A percentile compares a stretch with the other conserved stretches of the same genome.
These are phyloP conservation scores for Amblyteles armatorius DNA, from an alignment of 2,888 invertebrate species.

Conservation along the genomic window DNA sequence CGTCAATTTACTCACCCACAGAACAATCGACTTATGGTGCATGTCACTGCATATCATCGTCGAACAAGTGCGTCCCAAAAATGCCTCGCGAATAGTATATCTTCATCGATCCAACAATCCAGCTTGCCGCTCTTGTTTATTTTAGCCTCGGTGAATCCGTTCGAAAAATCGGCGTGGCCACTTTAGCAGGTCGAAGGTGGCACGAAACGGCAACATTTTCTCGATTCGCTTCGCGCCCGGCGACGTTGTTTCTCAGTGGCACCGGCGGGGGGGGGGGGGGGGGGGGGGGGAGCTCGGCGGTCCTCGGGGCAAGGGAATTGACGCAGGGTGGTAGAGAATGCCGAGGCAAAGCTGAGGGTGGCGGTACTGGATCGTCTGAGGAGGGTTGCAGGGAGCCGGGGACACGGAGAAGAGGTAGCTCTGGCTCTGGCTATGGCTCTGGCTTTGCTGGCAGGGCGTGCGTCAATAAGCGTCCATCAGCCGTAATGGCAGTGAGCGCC, in stretches of 20 bases:
- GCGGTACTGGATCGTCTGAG: conserved; percentile 69
- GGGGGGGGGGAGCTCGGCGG: no score
- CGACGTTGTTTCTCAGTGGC: conserved; percentile 67
- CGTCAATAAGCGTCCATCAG: conserved; percentile 85
- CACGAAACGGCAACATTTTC: conserved; percentile 69
- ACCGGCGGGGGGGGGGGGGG: conserved; percentile 39
- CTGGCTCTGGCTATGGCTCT: conserved; percentile 72
- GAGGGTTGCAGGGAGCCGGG: conserved; percentile 61
- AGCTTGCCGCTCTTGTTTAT: neutral
- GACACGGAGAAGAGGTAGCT: conserved; percentile 74
- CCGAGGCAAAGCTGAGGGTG: conserved; percentile 57
- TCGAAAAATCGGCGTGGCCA: conserved; percentile 34
- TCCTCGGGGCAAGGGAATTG: conserved; percentile 49
- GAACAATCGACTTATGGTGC: no score
- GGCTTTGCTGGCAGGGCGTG: conserved; percentile 81
- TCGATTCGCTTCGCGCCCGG: conserved; percentile 65
- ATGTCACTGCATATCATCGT: no score
- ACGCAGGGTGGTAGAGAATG: conserved; percentile 63
- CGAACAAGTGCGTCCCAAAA: no score
- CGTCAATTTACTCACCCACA: no score
- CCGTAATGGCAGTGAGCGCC: conserved; percentile 85
- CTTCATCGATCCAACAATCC: neutral
- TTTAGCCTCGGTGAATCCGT: conserved; percentile 17
- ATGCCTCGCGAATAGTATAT: no score
- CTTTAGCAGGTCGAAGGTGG: conserved; percentile 52